Base-by-base conservation (phyloP, 2,888 invertebrate species). In the Meliscaeva auricollis region DNA sequence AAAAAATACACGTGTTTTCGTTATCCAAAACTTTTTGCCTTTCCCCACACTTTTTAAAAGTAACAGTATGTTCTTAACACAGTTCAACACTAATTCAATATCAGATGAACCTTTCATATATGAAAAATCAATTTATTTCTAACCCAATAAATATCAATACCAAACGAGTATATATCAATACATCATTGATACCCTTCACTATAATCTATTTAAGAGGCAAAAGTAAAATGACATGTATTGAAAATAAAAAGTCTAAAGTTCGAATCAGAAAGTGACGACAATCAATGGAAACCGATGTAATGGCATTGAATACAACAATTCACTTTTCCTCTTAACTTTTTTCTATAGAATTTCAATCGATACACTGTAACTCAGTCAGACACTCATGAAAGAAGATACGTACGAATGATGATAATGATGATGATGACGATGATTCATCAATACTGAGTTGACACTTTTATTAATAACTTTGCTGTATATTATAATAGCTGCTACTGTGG, bases 191-290 rank as follows among this genome's bases (percentile, higher is more conserved):
- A 17, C 35, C 22, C n/a, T 41, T 60, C 60, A 41, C 1, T 30
- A 15, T 44, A 62, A 62, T 62, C 62, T 62, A 62, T 41, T 44
- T 44, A 15, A 5, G 9, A 8, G 15, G 60, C 9, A 60, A 44
- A 58, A 35, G 13, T 17, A 32, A 32, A 54, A 56, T 44, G 22
- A 26, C 41, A 44, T 44, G 26, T n/a, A 62, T 41, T 60, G 2
- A 62, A 30, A 52, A 13, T 6, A 22, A n/a, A 62, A 54, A 54
- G 62, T 62, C 62, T 44, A 62, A 44, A 30, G 26, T 44, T 62
- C 44, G 26, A 26, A 62, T 26, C 62, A 26, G 9, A 62, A 62
- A 62, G 62, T 62, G 62, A 62, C 62, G 62, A 44, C 62, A 62
- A 41, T 17, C 41, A 62, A 30, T 35, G 6, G n/a, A 30, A 44